Base-by-base conservation (phyloP, 2,113 vertebrate species). In the Plecturocebus donacophilus region DNA sequence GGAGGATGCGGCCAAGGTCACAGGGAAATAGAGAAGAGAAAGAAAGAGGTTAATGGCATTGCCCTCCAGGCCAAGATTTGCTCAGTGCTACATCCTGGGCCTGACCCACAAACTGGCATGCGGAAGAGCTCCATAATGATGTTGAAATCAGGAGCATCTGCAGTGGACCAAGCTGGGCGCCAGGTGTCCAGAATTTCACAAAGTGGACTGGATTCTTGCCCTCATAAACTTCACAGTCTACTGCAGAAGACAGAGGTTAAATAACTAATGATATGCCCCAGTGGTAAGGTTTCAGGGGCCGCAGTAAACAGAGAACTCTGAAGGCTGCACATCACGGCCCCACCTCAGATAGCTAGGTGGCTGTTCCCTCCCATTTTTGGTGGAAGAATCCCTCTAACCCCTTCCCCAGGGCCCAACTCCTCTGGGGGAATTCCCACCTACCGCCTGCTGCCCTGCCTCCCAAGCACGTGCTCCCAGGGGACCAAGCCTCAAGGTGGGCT, bases 11-110 rank as follows among this genome's bases (percentile, higher is more conserved):
- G 66, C 40, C 42, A 54, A 1, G 47, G 96, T 77, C 83, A 96
- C 35, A 77, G 88, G 87, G 64, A 95, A 80, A 91, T 0, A 95
- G 82, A 97, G 94, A 96, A 56, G 85, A 97, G 66, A 97, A 47
- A 97, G 66, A 97, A 47, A 95, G 89, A 93, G 32, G 94, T 95
- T 98, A 98, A 95, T 81, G 27, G 21, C 32, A 8, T 17, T 0
- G 23, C 61, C 66, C 61, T 64, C 13, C 0, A 0, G 32, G 25
- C 38, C 25, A 23, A 85, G 68, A 49, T 9, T 95, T 32, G 52
- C 75, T 35, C 88, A 32, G 19, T 6, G 54, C 23, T 61, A 2
- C 2, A 5, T 35, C 45, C 88, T 23, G 4, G 49, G 76, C 75
- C 87, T 45, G 25, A 75, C n/a, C 92, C 70, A 81, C 66, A 89